These are phyloP conservation scores for Atta cephalotes DNA, from an alignment of 1,140 invertebrate genomes.

Conservation along the genomic window DNA sequence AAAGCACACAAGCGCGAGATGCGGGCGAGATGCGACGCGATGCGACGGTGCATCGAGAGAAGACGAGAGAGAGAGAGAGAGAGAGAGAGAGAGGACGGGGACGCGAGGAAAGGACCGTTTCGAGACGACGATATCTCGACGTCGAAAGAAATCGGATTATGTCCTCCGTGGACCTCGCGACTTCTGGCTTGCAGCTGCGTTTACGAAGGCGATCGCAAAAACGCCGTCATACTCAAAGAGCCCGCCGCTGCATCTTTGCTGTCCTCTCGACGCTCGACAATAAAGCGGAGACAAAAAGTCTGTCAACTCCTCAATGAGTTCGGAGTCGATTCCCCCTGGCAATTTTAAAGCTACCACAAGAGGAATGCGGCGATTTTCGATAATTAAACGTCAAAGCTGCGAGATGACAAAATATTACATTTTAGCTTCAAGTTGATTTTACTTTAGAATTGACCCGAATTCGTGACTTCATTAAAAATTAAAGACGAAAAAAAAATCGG, in stretches of 20 bases:
- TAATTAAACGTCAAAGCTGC: background rate
- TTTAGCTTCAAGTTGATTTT: background rate
- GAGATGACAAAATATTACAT: background rate
- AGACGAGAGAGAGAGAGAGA: background rate
- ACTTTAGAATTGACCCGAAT: background rate
- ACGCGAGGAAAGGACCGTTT: conserved; percentile 41
- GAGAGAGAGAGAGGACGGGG: background rate
- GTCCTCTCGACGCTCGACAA: background rate
- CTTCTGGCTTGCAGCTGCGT: conserved; percentile 71
- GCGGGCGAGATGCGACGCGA: background rate
- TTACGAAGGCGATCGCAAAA: conserved; percentile 5
- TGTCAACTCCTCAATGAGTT: background rate
- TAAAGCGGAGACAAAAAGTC: conserved; percentile 4
- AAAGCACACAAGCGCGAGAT: conserved; percentile 49
- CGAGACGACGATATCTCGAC: conserved; percentile 64
- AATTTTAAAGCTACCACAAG: background rate
- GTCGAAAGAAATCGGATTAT: conserved; percentile 52
- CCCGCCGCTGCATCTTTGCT: background rate
- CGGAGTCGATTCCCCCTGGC: background rate
- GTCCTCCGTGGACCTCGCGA: conserved; percentile 21
- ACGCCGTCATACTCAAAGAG: background rate
- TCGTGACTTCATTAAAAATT: background rate
- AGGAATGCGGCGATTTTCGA: background rate
- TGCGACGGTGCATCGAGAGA: too few relatives aligned
- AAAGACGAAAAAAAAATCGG: too few relatives aligned